Conservation (phyloP, 2,888 invertebrate genomes). For the Miltochrista miniata region DNA sequence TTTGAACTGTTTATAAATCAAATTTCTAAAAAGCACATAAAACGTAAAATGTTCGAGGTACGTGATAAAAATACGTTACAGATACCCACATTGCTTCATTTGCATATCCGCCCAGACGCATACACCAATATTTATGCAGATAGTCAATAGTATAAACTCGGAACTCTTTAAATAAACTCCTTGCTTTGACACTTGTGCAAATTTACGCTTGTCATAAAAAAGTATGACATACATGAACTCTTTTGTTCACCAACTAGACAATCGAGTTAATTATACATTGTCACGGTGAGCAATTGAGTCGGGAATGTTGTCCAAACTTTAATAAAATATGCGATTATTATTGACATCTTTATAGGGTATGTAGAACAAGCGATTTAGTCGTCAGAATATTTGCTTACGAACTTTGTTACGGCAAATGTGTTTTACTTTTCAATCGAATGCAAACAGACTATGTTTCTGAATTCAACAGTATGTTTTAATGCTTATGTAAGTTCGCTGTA, state of each 20-base stretch:
- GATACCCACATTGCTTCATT: background rate
- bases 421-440: background rate
- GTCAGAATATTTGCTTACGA: too few species aligned
- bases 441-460: too few species aligned
- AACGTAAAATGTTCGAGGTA: too few species aligned
- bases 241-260: constrained; percentile 30
- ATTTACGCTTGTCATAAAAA: constrained; percentile 35
- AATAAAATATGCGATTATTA: constrained; percentile 21
- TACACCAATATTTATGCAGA: background rate
- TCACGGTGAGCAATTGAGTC: constrained; percentile 29
- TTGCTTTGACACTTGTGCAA: constrained; percentile 41
- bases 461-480: too few species aligned
- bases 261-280: constrained; percentile 33
- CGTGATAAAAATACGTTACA: too few species aligned
- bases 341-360: constrained; percentile 23
- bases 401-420: too few species aligned
- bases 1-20: too few species aligned
- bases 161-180: constrained; percentile 6
- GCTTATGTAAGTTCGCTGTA: too few species aligned
- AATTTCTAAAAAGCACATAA: too few species aligned
- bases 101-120: background rate
- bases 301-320: constrained; percentile 16
- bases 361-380: too few species aligned
- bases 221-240: constrained; percentile 30
- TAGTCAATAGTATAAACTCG: background rate